Base-by-base conservation (phyloP, 1,140 invertebrate genomes). In the Nephila pilipes region DNA sequence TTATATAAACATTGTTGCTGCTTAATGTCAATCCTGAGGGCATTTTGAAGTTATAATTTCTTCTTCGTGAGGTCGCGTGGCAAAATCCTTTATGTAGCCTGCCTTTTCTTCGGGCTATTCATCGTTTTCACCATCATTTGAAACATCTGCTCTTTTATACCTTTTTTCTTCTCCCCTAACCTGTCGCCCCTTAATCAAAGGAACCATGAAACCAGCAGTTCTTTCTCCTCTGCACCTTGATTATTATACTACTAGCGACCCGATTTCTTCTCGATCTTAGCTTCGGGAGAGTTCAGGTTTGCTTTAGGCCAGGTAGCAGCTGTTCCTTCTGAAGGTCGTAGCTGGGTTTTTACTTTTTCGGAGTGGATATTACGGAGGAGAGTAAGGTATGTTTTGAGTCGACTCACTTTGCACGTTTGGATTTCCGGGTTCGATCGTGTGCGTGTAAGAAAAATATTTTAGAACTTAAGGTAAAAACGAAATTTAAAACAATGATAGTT, bases 21-120 rank as follows among this genome's bases (percentile, higher is more conserved):
- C 46, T 46, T 46, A 46, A 46, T 46, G 6, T 6, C 46, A 10
- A 46, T 10, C 46, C 46, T 10, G 2, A 46, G 4, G 46, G 46
- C 46, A 60, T 87, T 54, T 32, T 58, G 6, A n/a, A 46, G 32
- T 5, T 20, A 81, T 46, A 29, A 54, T 38, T 63, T 32, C 32
- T 75, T n/a, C 29, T n/a, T 6, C 8, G 16, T 12, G n/a, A 65
- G 36, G 89, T 91, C 89, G 89, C 89, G 89, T 91, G 89, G 89
- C 89, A 29, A 8, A 91, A 57, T 91, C 57, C 60, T 87, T 60
- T 60, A 32, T 83, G n/a, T 22, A 60, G 18, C 38, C 29, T 54
- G 16, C 10, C 63, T 32, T 75, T 75, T 75, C 69, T 75, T 75
- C 18, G 12, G 12, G 32, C 32, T 75, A 75, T 75, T 75, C 69